Conservation (phyloP, 2,113 vertebrate species). For the Pteruthius melanotis region DNA sequence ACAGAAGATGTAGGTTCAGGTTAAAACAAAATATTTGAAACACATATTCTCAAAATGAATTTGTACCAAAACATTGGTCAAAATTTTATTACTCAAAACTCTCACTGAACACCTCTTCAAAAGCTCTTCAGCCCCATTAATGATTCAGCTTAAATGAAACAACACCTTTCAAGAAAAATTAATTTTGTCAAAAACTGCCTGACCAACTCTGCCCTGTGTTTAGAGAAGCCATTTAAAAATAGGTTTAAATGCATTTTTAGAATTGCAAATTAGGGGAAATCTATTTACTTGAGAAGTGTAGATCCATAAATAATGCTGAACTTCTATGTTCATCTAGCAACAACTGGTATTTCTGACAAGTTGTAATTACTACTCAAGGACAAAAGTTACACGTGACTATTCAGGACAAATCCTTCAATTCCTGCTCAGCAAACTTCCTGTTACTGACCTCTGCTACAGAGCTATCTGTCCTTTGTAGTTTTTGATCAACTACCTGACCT, state of each 20-base stretch:
- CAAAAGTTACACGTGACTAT: neutral
- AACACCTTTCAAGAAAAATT: neutral
- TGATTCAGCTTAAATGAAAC: neutral
- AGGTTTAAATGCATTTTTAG: conserved; percentile 14
- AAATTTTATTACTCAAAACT: neutral
- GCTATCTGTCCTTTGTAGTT: neutral
- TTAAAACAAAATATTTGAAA: neutral
- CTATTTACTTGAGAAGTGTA: conserved; percentile 20
- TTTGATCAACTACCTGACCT: neutral
- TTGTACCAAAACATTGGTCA: neutral
- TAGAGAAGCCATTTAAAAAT: conserved; percentile 18
- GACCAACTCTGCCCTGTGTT: neutral
- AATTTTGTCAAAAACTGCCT: neutral
- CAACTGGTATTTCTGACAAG: conserved; percentile 1
- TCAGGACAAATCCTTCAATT: neutral
- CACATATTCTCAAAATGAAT: neutral
- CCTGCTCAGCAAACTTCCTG: neutral
- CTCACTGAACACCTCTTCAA: neutral
- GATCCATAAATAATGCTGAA: neutral
- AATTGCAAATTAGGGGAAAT: conserved; percentile 25
- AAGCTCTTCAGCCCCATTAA: neutral
- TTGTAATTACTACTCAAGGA: conserved; percentile 19
- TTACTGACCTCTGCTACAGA: neutral
- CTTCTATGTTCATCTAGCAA: conserved; percentile 12
- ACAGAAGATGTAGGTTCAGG: neutral